These are phyloP conservation scores for Mechanitis mazaeus DNA, from an alignment of 2,888 invertebrate species.

Conservation along the genomic window DNA sequence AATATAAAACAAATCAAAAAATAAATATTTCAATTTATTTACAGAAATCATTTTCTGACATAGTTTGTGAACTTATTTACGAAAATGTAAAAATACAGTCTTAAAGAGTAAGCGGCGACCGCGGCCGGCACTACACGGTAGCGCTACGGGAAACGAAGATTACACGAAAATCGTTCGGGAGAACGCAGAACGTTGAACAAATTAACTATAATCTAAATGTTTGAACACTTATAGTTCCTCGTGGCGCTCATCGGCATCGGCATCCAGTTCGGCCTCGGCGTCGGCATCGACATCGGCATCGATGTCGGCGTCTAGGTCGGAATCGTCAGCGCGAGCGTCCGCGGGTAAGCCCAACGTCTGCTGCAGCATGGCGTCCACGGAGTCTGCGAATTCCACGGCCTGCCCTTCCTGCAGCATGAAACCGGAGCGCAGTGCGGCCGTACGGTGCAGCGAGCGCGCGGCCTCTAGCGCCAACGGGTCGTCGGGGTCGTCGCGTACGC, in stretches of 20 bases:
- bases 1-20: slow-evolving; percentile 15
- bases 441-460: slow-evolving; percentile 92
- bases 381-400: slow-evolving; percentile 88
- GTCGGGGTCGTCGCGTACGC: slow-evolving; percentile 85
- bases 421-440: slow-evolving; percentile 94
- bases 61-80: slow-evolving; percentile 17
- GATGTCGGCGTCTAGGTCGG: slow-evolving; percentile 30
- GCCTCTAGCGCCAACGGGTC: slow-evolving; percentile 88
- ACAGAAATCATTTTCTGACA: slow-evolving; percentile 22
- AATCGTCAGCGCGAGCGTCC: slow-evolving; percentile 75
- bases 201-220: no score
- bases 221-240: slow-evolving; percentile 48
- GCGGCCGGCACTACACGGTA: slow-evolving; percentile 8
- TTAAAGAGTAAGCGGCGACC: slow-evolving; percentile 13
- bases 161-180: slow-evolving; percentile 6
- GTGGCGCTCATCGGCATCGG: slow-evolving; percentile 36
- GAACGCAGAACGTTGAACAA: not conserved
- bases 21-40: slow-evolving; percentile 31
- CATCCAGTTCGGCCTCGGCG: slow-evolving; percentile 26
- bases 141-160: not conserved
- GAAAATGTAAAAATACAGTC: slow-evolving; percentile 29
- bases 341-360: slow-evolving; percentile 85
- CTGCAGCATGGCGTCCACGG: slow-evolving; percentile 93
- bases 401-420: slow-evolving; percentile 84
- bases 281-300: slow-evolving; percentile 32